Base-by-base conservation (phyloP, 2,113 vertebrate species). In the Scopus umbretta region DNA sequence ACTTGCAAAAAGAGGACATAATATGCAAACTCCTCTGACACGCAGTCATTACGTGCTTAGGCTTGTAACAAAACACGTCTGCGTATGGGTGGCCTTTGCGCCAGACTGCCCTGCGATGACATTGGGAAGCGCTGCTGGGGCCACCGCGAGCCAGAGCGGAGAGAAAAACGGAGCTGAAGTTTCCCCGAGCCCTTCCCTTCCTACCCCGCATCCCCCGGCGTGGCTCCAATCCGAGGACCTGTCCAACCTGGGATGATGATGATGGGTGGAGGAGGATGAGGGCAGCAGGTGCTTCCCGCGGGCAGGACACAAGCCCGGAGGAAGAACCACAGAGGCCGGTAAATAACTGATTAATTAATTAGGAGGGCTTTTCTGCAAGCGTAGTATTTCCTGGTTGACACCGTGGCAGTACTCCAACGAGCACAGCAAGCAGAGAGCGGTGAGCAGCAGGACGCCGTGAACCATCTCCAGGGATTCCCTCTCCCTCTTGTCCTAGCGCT, bases 21-120 rank as follows among this genome's bases (percentile, higher is more conserved):
- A 95, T 71, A 85, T 68, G 78, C 90, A 70, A 12, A 84, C 67
- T 97, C 92, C 74, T 95, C 92, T 76, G 89, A 80, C 68, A 80
- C 36, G 23, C 10, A 4, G 43, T 90, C 82, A 62, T 80, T 81
- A 70, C 14, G 29, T 76, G 92, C 72, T 93, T 84, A 84, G 80
- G 65, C 80, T 62, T 56, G 43, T 81, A 55, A 81, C 52, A 78
- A 59, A 92, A 78, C 68, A 38, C 3, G 62, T 82, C 83, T 91
- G 72, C 50, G 59, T 47, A 61, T n/a, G 80, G 80, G 80, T 94
- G 93, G 93, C 88, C 88, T 79, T 80, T 62, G 42, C 75, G 93
- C 86, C 97, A 80, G 47, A 12, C 72, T 63, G 65, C 95, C 97
- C 52, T 6, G 52, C 7, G 52, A 67, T 76, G 74, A 71, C 50